Evolutionary conservation across 1,140 invertebrate species (phyloP).

Genomic region (Alviniconcha marisindica): DNA sequence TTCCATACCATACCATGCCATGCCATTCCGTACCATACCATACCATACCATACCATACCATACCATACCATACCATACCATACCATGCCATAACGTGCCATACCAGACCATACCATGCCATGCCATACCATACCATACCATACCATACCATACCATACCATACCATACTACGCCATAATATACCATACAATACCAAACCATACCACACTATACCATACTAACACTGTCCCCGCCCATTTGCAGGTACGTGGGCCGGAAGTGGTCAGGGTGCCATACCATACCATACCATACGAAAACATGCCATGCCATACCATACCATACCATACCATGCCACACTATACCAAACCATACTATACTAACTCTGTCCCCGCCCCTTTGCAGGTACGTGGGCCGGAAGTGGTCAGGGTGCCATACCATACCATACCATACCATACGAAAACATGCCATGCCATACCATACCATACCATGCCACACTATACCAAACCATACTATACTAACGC

Average conservation of each 20-base stretch:
- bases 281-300: too few species aligned
- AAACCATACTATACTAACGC: background rate
- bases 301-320: background rate
- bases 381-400: too few species aligned
- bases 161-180: background rate
- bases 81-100: background rate
- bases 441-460: background rate
- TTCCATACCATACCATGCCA: too few species aligned
- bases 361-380: background rate
- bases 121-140: background rate
- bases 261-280: slow-evolving; percentile 33
- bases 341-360: background rate
- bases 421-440: too few species aligned
- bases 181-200: background rate
- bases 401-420: too few species aligned
- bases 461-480: background rate
- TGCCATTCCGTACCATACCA: too few species aligned
- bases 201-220: too few species aligned
- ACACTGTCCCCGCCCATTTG: background rate
- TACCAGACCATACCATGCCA: background rate
- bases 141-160: background rate
- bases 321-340: background rate
- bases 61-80: background rate
- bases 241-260: slow-evolving; percentile 35
- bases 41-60: background rate